These are phyloP conservation scores for Camelus dromedarius DNA, from an alignment of 2,113 vertebrate species.

Conservation along the genomic window DNA sequence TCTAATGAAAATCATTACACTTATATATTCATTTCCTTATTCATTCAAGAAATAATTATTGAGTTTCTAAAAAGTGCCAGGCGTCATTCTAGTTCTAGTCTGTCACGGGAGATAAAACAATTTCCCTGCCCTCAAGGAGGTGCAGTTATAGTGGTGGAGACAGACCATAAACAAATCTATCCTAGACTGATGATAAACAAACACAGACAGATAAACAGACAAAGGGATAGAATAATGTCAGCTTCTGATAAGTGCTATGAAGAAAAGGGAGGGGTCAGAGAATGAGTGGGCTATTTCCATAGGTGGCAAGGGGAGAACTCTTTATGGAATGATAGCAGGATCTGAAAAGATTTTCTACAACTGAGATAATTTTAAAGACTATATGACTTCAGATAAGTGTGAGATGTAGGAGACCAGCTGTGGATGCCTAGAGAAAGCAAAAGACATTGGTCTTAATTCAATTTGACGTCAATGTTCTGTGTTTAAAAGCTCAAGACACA, in stretches of 20 bases:
- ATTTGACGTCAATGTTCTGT: neutral
- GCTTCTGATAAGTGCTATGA: neutral
- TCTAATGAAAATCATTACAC: neutral
- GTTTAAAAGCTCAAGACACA: neutral
- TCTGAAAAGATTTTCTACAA: neutral
- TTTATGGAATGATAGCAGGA: neutral
- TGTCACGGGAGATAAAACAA: neutral
- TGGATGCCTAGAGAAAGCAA: neutral
- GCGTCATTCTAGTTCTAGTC: neutral
- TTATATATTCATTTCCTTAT: neutral
- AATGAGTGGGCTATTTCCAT: neutral
- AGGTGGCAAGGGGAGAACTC: neutral
- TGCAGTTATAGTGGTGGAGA: neutral
- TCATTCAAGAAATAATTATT: neutral
- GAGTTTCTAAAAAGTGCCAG: neutral
- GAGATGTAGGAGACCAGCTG: neutral
- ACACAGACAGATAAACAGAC: neutral
- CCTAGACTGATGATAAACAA: neutral
- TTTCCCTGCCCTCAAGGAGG: neutral
- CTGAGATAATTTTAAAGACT: neutral
- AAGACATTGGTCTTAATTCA: conserved; percentile 23
- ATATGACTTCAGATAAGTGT: neutral
- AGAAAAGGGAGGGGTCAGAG: neutral
- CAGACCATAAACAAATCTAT: neutral
- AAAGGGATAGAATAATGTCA: neutral